Percentiles rank a stretch among this genome's conserved stretches.
phyloP scores from a whole-genome alignment of 1,140 invertebrate species.

The Pseudomyrmex gracilis region DNA sequence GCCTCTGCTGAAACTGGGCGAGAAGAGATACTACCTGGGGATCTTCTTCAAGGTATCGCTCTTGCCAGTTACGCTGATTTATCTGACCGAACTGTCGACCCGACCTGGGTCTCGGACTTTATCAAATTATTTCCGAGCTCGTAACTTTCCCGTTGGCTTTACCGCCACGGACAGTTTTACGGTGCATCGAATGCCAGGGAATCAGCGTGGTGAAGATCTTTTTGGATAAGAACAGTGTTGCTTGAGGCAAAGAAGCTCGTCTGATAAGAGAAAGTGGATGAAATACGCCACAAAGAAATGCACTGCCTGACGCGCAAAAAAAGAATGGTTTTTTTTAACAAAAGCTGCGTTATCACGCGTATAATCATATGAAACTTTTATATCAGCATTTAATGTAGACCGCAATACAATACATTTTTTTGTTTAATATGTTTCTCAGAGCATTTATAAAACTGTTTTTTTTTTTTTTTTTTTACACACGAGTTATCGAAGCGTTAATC shows the following conservation, averaged over 20 bases:
- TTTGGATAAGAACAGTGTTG: constrained; percentile 29
- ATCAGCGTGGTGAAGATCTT: constrained; percentile 31
- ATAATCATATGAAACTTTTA: neutral
- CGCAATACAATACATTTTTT: too few species aligned
- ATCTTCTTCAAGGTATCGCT: constrained; percentile 95
- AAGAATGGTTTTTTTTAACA: neutral
- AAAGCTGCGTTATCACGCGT: neutral
- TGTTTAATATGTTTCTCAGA: neutral
- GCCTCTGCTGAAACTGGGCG: constrained; percentile 93
- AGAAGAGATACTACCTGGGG: constrained; percentile 95
- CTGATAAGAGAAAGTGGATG: constrained; percentile 24
- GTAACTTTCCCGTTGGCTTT: constrained; percentile 65
- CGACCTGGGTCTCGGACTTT: constrained; percentile 57
- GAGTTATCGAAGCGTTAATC: neutral
- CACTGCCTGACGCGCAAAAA: constrained; percentile 11
- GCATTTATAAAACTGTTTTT: neutral
- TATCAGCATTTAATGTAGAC: neutral
- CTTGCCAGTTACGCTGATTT: constrained; percentile 67
- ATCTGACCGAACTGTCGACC: constrained; percentile 50
- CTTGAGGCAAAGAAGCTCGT: constrained; percentile 11
- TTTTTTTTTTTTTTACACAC: too few species aligned
- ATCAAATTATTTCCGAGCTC: constrained; percentile 72
- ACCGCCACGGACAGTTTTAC: constrained; percentile 61
- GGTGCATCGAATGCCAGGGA: constrained; percentile 66
- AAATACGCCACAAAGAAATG: constrained; percentile 16